Conservation (phyloP, 2,888 invertebrate genomes). For the Acrocyrtus sp. region DNA sequence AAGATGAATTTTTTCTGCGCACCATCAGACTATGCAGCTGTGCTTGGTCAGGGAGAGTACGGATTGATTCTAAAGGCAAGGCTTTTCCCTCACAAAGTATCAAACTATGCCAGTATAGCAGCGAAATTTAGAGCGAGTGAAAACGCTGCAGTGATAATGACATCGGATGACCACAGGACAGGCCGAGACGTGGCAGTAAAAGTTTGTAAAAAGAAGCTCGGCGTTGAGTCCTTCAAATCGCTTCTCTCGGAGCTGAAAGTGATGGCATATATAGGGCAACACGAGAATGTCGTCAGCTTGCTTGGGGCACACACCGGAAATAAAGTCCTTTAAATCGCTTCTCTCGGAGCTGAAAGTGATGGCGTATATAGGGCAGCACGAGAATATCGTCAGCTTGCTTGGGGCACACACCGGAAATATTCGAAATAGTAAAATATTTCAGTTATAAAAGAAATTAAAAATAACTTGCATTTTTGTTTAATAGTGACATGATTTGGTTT, state of each 20-base stretch:
- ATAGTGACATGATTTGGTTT: not conserved
- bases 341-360: conserved; percentile 56
- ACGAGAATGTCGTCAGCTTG: conserved; percentile 13
- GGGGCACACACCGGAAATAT: conserved; percentile 52
- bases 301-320: conserved; percentile 10
- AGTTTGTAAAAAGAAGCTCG: conserved; percentile 7
- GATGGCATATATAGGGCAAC: conserved; percentile 8
- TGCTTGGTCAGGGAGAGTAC: no score
- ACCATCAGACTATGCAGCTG: no score
- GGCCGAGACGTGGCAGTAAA: conserved; percentile 17
- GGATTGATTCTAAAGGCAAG: no score
- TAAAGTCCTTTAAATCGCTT: conserved; percentile 48
- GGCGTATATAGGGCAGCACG: conserved; percentile 46
- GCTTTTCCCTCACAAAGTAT: no score
- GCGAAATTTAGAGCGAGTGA: no score
- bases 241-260: conserved; percentile 23
- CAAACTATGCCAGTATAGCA: no score
- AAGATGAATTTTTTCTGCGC: no score
- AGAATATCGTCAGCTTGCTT: conserved; percentile 44
- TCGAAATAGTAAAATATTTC: conserved; percentile 38
- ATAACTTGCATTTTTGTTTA: no score
- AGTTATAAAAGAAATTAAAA: no score
- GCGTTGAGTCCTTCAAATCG: conserved; percentile 8
- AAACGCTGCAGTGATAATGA: no score
- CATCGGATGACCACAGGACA: no score